Base-by-base conservation (phyloP, 2,888 invertebrate genomes). In the Cinara cedri region DNA sequence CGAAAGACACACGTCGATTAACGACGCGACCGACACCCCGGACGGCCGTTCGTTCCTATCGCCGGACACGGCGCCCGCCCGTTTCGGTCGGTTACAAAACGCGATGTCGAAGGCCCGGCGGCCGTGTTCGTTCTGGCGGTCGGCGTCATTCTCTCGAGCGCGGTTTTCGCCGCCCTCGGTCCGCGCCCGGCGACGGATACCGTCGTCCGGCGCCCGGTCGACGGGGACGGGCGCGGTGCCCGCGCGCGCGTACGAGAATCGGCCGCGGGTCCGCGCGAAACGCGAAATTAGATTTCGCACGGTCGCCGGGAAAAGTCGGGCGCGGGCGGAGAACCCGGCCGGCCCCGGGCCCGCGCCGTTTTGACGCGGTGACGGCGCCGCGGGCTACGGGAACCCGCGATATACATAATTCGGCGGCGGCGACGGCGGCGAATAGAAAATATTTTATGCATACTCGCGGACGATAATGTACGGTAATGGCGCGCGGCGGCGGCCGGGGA, bases 201-300 rank as follows among this genome's bases (percentile, higher is more conserved):
- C n/a, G n/a, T n/a, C n/a, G n/a, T 34, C 6, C 6, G 3, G 34
- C 34, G 6, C 34, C 34, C 42, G 63, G 63, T 42, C 42, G 19
- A 42, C 42, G n/a, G 26, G 63, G 1, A 42, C 19, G 34, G 10
- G 3, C 10, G 3, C 11, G 11, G 1, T 19, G 2, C 10, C 9
- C 4, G 9, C 21, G 13, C 21, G 24, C 21, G 21, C 14, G 16
- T 13, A 14, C 16, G 6, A 34, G 6, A 34, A 34, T 4, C 34
- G 34, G 34, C 3, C 34, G 34, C 34, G 34, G 34, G 34, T 34
- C 34, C 34, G 6, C 34, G 34, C 34, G 34, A 34, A 70, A 34
- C 34, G 26, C 0, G 34, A 54, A 63, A 63, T 63, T 68, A 68
- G 68, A 68, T 68, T 68, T 51, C 11, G n/a, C n/a, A 26, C 51